Percentiles rank a stretch among this genome's conserved stretches.
Evolutionary conservation across 2,888 invertebrate species (phyloP).

Genomic region (Synergus laeviventris): DNA sequence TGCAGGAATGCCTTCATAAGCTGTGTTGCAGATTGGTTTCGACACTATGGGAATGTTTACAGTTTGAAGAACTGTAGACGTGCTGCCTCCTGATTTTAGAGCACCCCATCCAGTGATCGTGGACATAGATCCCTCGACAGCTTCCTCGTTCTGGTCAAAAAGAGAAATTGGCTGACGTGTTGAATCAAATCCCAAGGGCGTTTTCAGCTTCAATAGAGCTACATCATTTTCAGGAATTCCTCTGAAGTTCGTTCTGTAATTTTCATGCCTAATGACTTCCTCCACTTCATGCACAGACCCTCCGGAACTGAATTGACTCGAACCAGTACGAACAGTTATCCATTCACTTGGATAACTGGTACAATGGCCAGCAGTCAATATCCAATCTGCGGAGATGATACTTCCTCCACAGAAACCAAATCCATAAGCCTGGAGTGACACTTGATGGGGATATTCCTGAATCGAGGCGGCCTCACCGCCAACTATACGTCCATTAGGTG

Average conservation of each 20-base stretch:
- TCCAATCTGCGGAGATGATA: slow-evolving; percentile 75
- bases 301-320: not conserved
- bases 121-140: slow-evolving; percentile 42
- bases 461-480: slow-evolving; percentile 77
- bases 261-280: slow-evolving; percentile 49
- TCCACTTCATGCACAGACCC: slow-evolving; percentile 48
- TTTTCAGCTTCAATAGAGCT: slow-evolving; percentile 77
- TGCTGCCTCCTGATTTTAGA: slow-evolving; percentile 43
- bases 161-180: slow-evolving; percentile 76
- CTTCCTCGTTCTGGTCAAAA: slow-evolving; percentile 64
- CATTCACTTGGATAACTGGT: not conserved
- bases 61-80: slow-evolving; percentile 73
- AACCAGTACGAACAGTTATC: slow-evolving; percentile 33
- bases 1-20: slow-evolving; percentile 68
- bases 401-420: slow-evolving; percentile 77
- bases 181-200: slow-evolving; percentile 76
- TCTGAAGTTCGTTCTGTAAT: not conserved
- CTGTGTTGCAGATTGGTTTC: slow-evolving; percentile 75
- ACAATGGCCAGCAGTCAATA: slow-evolving; percentile 76
- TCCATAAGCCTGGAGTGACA: slow-evolving; percentile 74
- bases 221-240: slow-evolving; percentile 74
- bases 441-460: slow-evolving; percentile 76
- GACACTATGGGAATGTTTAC: slow-evolving; percentile 79
- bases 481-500: slow-evolving; percentile 72
- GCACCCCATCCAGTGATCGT: slow-evolving; percentile 64